phyloP scores from a whole-genome alignment of 2,113 vertebrate species.

The Rhinoptilus africanus region DNA sequence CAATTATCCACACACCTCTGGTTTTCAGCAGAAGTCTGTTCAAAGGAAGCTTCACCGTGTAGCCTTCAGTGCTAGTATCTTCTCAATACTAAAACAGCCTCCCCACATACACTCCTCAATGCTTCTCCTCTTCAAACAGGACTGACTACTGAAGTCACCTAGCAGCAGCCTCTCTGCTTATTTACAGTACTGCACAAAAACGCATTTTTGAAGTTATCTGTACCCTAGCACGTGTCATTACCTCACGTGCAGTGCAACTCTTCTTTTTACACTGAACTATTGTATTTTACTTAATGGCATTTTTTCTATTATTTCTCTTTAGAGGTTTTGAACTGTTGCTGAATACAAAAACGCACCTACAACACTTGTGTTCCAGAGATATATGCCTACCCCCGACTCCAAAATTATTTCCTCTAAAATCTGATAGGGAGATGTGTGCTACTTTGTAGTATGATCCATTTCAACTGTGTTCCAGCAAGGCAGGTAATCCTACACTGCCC shows the following conservation, averaged over 20 bases:
- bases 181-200: not conserved
- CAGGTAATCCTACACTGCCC: constrained; percentile 73
- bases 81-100: not conserved
- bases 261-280: not conserved
- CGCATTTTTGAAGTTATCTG: not conserved
- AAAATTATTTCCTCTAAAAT: constrained; percentile 39
- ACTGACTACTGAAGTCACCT: not conserved
- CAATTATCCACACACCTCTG: not conserved
- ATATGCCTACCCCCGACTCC: not conserved
- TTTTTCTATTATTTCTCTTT: not conserved
- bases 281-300: not conserved
- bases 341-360: not conserved
- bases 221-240: not conserved
- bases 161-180: not conserved
- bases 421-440: constrained; percentile 24
- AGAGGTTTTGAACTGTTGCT: not conserved
- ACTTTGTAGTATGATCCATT: constrained; percentile 65
- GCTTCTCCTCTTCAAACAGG: not conserved
- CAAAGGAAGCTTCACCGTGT: not conserved
- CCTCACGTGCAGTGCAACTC: not conserved
- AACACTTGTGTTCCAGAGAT: not conserved
- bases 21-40: not conserved
- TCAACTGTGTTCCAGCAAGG: constrained; percentile 68
- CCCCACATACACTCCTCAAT: not conserved
- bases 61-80: not conserved